Evolutionary conservation across 2,888 invertebrate species (phyloP), one percentile per base, ranked within the genome.

Genomic region (Metopia argyrocephala): DNA sequence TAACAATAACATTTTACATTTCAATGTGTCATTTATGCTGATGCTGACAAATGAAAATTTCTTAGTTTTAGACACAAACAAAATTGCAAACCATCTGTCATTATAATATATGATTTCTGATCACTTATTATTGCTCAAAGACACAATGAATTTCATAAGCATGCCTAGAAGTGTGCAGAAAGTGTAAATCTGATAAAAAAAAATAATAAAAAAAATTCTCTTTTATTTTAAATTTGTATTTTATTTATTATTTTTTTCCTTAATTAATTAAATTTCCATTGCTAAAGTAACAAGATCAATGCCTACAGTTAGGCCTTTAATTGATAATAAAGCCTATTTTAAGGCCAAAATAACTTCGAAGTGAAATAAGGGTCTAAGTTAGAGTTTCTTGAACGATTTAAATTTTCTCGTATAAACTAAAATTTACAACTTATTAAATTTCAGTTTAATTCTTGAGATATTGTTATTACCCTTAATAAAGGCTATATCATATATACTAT

Each of bases 21-120:
- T 57, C 27, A 31, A 54, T 28, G 23, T 66, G 12, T 12, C 59
- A 70, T 59, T 70, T 59, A 70, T 70, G 69, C 69, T 70, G 69
- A 70, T 70, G 69, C 59, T 70, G 59, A 70, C 69, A 70, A 56
- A 59, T 12, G 57, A 23, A 28, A 50, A 59, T 23, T 50, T 48
- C 38, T 28, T 5, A 18, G 28, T 50, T 50, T 50, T 21, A n/a
- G 15, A 38, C 54, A 56, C 25, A 7, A n/a, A 25, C n/a, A 27
- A 38, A 38, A 38, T 38, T 38, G 9, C 38, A 3, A 12, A 38
- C 12, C 38, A 31, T 7, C 31, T 54, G 54, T 54, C 54, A 54
- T 25, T n/a, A 56, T 56, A 56, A 27, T 25, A 56, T 56, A 56
- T 56, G 54, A 27, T 27, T 27, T 56, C 25, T 56, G 27, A 27